Percentiles rank a stretch among this genome's conserved stretches.
phyloP scores from a whole-genome alignment of 92 coral and sea anemone genomes.

The Palythoa heliodiscus region DNA sequence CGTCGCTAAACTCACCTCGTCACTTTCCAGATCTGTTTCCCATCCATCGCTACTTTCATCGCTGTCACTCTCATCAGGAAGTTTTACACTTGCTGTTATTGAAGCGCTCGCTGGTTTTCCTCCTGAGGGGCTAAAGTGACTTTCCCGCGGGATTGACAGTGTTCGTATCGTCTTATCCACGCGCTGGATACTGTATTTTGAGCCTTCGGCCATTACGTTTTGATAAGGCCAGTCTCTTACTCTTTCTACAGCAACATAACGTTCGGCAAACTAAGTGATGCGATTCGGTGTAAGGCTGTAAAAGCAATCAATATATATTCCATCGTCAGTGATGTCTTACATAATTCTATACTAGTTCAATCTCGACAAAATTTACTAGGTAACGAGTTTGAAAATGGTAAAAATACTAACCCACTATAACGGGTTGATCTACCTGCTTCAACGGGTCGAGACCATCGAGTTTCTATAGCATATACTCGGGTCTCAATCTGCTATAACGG shows the following conservation, averaged over 20 bases:
- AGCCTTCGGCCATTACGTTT: conserved; percentile 25
- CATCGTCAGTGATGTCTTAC: not conserved
- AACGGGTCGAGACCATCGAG: no score
- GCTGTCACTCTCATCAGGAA: conserved; percentile 45
- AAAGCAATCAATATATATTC: not conserved
- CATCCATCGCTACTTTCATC: conserved; percentile 77
- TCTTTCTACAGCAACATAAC: not conserved
- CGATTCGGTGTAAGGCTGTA: not conserved
- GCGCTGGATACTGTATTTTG: conserved; percentile 58
- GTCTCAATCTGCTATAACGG: no score
- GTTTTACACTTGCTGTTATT: conserved; percentile 40
- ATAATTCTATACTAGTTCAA: no score
- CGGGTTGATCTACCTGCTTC: no score
- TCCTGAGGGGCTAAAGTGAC: conserved; percentile 2
- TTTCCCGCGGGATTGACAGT: conserved; percentile 41
- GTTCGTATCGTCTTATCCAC: conserved; percentile 81
- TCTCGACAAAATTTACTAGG: no score
- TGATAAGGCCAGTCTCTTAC: not conserved
- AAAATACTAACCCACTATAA: no score
- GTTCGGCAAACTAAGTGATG: not conserved
- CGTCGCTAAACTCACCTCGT: no score
- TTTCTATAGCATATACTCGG: no score
- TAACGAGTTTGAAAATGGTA: no score
- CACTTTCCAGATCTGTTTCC: conserved; percentile 54
- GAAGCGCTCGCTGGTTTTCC: conserved; percentile 29